Evolutionary conservation across 2,888 invertebrate genomes (phyloP), one percentile per base, ranked within the genome.

Genomic region (Agrochola litura): DNA sequence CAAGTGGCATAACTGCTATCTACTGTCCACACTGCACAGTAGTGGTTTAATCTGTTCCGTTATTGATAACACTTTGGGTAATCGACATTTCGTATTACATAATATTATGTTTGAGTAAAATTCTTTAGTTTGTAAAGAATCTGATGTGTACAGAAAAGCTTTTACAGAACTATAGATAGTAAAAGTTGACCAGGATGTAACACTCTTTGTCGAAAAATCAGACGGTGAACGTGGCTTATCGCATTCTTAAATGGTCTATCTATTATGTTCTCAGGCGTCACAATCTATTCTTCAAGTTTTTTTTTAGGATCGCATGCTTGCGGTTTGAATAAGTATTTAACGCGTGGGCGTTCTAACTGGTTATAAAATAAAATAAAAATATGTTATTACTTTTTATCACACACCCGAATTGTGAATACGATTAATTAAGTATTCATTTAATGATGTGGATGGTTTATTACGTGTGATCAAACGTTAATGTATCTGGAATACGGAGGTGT

Each of bases 31-130:
- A 65, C 46, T 46, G 49, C 52, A 73, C 69, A 70, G 82, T 84
- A 88, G 88, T 86, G 88, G 87, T 76, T 85, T 90, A 92, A 92
- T 92, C 91, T 89, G 87, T 92, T 89, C 89, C 89, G 89, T 82
- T 85, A 77, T 70, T 84, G 89, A 91, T 92, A 91, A 77, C 74
- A 76, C 82, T 82, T 82, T 86, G 78, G 87, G 43, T 86, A 89
- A 89, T 88, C 86, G 89, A 91, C 81, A 89, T 83, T 89, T 90
- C 19, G 60, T 37, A 76, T 30, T 58, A 19, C 19, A 19, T 52
- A 37, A 6, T 52, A 37, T 69, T 88, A 81, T 43, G 43, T 71
- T 41, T 25, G 43, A 37, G 30, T 49, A n/a, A 46, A 46, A 37
- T 60, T 74, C 12, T 58, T 25, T 79, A 25, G 46, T 72, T 37